These are phyloP conservation scores for Notolabrus celidotus DNA, from an alignment of 2,797 vertebrate species.

Conservation along the genomic window DNA sequence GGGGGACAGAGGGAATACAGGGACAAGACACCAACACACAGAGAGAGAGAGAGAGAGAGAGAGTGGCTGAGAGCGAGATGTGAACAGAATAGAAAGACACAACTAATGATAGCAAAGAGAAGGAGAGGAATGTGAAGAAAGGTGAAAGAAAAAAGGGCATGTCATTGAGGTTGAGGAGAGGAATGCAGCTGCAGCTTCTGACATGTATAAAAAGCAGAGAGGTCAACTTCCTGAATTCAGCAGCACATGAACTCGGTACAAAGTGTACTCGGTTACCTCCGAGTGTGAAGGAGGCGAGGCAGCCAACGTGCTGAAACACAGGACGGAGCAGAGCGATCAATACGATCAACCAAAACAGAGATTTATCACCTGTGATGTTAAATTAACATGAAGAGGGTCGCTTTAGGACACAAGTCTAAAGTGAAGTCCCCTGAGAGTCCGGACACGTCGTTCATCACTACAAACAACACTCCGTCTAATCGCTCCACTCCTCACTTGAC, in stretches of 20 bases:
- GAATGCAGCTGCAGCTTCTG: slow-evolving; percentile 73
- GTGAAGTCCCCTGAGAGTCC: too few species aligned
- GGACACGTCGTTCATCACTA: too few species aligned
- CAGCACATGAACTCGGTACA: slow-evolving; percentile 36
- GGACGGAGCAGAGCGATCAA: too few species aligned
- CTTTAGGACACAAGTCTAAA: too few species aligned
- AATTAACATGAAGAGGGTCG: too few species aligned
- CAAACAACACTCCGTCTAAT: not conserved
- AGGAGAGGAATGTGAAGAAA: slow-evolving; percentile 41
- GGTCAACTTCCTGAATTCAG: slow-evolving; percentile 57
- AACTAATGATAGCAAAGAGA: not conserved
- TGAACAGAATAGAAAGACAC: slow-evolving; percentile 11
- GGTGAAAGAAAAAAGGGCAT: slow-evolving; percentile 18
- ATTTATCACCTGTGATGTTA: not conserved
- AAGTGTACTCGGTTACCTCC: slow-evolving; percentile 3
- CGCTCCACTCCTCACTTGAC: not conserved
- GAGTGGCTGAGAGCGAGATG: slow-evolving; percentile 12
- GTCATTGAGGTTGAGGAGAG: slow-evolving; percentile 51
- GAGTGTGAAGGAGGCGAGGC: not conserved
- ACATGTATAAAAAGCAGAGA: slow-evolving; percentile 62
- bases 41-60: not conserved
- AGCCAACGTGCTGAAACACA: not conserved
- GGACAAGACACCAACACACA: slow-evolving; percentile 42
- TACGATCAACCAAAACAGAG: too few species aligned
- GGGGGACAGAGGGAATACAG: slow-evolving; percentile 2